Evolutionary conservation across 2,113 vertebrate species (phyloP), one percentile per base, ranked within the genome.

Genomic region (Picathartes gymnocephalus): DNA sequence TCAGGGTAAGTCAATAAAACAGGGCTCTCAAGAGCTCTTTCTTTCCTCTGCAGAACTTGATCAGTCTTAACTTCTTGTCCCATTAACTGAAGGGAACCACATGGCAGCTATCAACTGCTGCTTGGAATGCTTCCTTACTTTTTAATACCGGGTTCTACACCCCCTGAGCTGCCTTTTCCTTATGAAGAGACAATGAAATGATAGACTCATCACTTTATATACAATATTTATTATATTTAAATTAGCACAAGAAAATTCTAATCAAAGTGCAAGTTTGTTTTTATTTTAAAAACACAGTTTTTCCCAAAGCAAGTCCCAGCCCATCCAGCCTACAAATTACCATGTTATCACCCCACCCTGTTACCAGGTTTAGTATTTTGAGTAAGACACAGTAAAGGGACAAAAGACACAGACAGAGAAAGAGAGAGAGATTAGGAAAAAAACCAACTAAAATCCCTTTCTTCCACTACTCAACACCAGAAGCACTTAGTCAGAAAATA

Each of bases 181-280:
- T 56, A 18, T 3, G 8, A 80, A 23, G 47, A 48, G 11, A 44
- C 19, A 77, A n/a, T 10, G 28, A 86, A 94, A 76, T 50, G 8
- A 86, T 3, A 66, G 51, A 54, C 17, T 83, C 8, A 56, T 5
- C 3, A 1, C 21, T 72, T 86, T 56, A 47, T 66, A 77, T 6
- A 42, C 24, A 81, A 22, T 23, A 35, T 89, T 95, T 96, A 92
- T 91, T 94, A 25, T 40, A 22, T 77, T 94, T 84, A 93, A 91
- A 84, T 86, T 72, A 77, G 9, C 37, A 81, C 21, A 81, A 69
- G 12, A 76, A 77, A 72, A 69, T 33, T 33, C 18, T 44, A 16
- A 83, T 60, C 37, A 80, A 89, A 86, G 84, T 88, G 81, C 87
- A 94, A 40, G 18, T 64, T 51, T 13, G 1, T 17, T 88, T 88